Evolutionary conservation across 2,797 vertebrate genomes (phyloP).

Genomic region (Epinephelus coioides): DNA sequence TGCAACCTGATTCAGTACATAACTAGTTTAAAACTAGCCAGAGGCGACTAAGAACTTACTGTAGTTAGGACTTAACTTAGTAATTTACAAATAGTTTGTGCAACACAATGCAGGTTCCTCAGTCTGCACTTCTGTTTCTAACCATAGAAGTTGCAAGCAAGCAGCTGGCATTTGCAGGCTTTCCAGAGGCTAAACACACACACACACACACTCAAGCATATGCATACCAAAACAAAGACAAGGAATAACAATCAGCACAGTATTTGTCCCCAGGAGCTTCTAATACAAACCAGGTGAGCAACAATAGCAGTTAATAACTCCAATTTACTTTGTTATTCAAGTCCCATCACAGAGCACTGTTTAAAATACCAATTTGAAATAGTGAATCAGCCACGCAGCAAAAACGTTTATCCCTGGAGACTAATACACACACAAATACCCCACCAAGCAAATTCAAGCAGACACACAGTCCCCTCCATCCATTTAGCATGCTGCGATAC

Average conservation of each 20-base stretch:
- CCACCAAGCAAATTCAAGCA: slow-evolving; percentile 62
- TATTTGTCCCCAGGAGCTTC: slow-evolving; percentile 75
- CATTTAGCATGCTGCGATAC: slow-evolving; percentile 63
- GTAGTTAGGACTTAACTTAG: neutral
- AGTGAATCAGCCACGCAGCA: slow-evolving; percentile 77
- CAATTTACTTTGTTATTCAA: slow-evolving; percentile 80
- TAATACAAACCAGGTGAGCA: slow-evolving; percentile 79
- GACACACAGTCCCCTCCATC: slow-evolving; percentile 57
- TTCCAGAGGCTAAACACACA: slow-evolving; percentile 32
- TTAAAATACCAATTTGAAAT: slow-evolving; percentile 82
- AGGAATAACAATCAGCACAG: slow-evolving; percentile 72
- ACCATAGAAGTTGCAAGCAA: slow-evolving; percentile 29
- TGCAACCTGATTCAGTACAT: neutral
- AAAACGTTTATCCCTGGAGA: slow-evolving; percentile 74
- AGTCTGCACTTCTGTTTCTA: slow-evolving; percentile 27
- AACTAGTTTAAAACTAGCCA: slow-evolving; percentile 4
- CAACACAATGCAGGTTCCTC: slow-evolving; percentile 5
- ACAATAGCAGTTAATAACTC: slow-evolving; percentile 80
- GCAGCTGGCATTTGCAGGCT: slow-evolving; percentile 38
- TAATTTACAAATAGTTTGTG: slow-evolving; percentile 15
- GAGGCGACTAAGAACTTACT: slow-evolving; percentile 3
- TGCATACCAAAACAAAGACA: slow-evolving; percentile 57
- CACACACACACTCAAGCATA: slow-evolving; percentile 24
- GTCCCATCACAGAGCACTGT: slow-evolving; percentile 67
- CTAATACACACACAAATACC: slow-evolving; percentile 67